Evolutionary conservation across 2,113 vertebrate genomes (phyloP), one percentile per base, ranked within the genome.

Genomic region (Pungitius pungitius): DNA sequence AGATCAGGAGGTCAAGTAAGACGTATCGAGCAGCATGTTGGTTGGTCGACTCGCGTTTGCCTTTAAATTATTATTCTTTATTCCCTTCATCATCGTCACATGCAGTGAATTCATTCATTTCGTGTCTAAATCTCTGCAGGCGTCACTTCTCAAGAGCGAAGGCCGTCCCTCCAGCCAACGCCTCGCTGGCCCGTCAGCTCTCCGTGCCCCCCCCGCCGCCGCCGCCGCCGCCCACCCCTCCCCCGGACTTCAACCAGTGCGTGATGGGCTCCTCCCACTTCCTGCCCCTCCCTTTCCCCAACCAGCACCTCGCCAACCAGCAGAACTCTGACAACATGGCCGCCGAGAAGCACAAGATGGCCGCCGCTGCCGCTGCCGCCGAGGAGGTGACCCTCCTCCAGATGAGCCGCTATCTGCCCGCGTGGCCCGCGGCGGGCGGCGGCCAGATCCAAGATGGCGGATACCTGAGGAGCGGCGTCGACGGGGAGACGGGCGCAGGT

Each of bases 281-380:
- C 79, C 76, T 89, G 22, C 62, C 81, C 10, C 82, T 85, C 8
- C 85, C 81, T 11, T 91, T 82, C 80, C 93, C 62, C 85, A 86
- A 89, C 90, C 93, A 97, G 85, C 94, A 93, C 2, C 51, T 95
- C 85, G 96, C 94, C 0, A 92, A 94, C 47, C 96, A 95, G 75
- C 96, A 98, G 85, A 99, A 98, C 87, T 96, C 95, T 0, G 95
- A 94, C 75, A 96, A 97, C 87, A 94, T 96, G 24, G 96, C 93
- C 66, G 94, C 96, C 0, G 96, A 98, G 88, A 94, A 92, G 65
- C 94, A 95, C 64, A 91, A 0, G 37, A 91, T 93, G 67, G 95
- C 47, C 14, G 15, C 94, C 4, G 87, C 47, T 7, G 15, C 94
- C 4, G 87, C 91, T 1, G 70, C 81, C 0, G 89, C 84, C 0